A percentile compares a stretch with the other conserved stretches of the same genome.
phyloP scores from a whole-genome alignment of 1,140 invertebrate genomes.

The Capitella teleta region DNA sequence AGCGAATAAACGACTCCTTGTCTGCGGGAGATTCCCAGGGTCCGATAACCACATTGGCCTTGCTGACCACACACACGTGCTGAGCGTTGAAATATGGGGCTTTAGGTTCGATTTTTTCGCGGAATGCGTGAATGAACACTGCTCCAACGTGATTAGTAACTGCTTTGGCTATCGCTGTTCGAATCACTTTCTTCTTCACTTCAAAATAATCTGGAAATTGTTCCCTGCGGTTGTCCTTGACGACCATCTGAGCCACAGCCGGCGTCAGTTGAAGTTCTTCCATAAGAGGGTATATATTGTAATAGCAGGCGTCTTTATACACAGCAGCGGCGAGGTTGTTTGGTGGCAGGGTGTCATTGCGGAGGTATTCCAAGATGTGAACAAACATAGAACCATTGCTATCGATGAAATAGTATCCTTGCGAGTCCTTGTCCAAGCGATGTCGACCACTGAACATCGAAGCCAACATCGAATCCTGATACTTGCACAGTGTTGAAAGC shows the following conservation, averaged over 20 bases:
- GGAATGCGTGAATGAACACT: conserved; percentile 27
- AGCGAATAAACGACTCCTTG: background rate
- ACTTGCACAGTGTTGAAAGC: conserved; percentile 30
- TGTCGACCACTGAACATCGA: conserved; percentile 40
- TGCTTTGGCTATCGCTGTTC: background rate
- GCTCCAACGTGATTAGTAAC: conserved; percentile 22
- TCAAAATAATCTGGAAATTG: background rate
- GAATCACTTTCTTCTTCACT: background rate
- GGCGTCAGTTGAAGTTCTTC: background rate
- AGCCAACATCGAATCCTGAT: conserved; percentile 37
- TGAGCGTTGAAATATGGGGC: conserved; percentile 26
- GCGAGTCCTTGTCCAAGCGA: conserved; percentile 30
- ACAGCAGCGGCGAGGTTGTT: conserved; percentile 20
- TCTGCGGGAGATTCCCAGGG: background rate
- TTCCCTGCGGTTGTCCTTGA: conserved; percentile 5
- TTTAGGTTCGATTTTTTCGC: conserved; percentile 23
- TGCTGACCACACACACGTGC: conserved; percentile 28
- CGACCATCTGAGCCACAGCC: background rate
- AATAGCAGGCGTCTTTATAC: conserved; percentile 15
- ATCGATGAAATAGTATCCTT: conserved; percentile 34
- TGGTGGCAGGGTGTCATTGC: conserved; percentile 26
- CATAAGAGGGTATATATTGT: background rate
- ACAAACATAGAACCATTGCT: conserved; percentile 28
- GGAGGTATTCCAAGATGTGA: conserved; percentile 29
- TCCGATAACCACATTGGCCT: background rate